Base-by-base conservation (phyloP, 2,113 vertebrate species). In the Austrofundulus limnaeus region DNA sequence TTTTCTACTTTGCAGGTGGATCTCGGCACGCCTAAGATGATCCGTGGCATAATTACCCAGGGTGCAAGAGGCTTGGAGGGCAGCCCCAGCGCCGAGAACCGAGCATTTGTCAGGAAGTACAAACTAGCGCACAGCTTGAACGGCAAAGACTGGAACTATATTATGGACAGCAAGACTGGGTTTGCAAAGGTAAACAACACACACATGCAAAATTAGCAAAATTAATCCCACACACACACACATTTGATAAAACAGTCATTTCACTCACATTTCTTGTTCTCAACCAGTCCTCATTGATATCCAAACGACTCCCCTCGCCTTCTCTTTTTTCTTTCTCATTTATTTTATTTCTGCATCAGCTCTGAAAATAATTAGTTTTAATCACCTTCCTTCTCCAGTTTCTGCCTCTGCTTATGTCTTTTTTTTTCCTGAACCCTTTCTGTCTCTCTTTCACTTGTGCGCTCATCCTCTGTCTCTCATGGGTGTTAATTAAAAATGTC, bases 71-170 rank as follows among this genome's bases (percentile, higher is more conserved):
- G 95, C 41, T 94, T 95, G 41, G 96, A 98, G 70, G 96, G 95
- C 48, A 92, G 96, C 86, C 93, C 89, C 20, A 92, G 91, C 0
- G 90, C 94, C 0, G 97, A 98, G 78, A 95, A 96, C 79, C 90
- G 95, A 45, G 96, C 97, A 0, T 98, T 98, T 2, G 97, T 99
- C 61, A 92, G 96, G 83, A 98, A 97, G 82, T 98, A 98, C 89
- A 96, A 95, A 67, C 92, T 99, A 71, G 91, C 96, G 0, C 94
- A 98, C 91, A 98, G 97, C 89, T 87, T 97, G 81, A 95, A 92
- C 0, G 95, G 96, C 80, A 94, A 94, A 78, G 95, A 97, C 72
- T 99, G 96, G 96, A 94, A 92, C 11, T 94, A 91, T 71, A 90
- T 99, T 82, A 92, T 88, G 17, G 97, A 98, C 86, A 84, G 92